Percentiles rank a stretch among this genome's conserved stretches.
These are phyloP conservation scores for Galaxias olidus DNA, from an alignment of 2,797 vertebrate genomes.

Conservation along the genomic window DNA sequence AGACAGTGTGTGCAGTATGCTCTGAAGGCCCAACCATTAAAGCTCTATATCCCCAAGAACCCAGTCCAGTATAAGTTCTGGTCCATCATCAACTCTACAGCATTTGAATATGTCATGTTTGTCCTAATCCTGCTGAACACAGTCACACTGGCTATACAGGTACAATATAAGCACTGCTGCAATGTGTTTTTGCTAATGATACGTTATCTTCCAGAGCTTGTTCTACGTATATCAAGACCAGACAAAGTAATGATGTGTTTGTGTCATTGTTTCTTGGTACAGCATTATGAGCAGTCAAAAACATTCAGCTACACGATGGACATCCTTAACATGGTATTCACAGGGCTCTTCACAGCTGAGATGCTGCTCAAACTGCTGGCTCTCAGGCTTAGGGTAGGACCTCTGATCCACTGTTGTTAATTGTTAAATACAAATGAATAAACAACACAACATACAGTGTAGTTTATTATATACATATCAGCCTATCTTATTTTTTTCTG, in stretches of 20 bases:
- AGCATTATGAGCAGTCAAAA: constrained; percentile 96
- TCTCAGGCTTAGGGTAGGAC: constrained; percentile 91
- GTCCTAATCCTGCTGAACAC: constrained; percentile 94
- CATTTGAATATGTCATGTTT: constrained; percentile 95
- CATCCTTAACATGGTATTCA: constrained; percentile 98
- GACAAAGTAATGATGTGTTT: too few relatives aligned
- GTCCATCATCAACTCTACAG: constrained; percentile 90
- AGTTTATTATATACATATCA: too few relatives aligned
- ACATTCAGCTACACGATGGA: constrained; percentile 94
- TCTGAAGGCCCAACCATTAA: constrained; percentile 89
- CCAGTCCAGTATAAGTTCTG: constrained; percentile 89
- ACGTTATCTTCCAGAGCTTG: too few relatives aligned
- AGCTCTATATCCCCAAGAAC: constrained; percentile 92
- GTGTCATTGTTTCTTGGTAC: too few relatives aligned
- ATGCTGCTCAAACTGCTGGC: constrained; percentile 97
- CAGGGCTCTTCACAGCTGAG: constrained; percentile 93
- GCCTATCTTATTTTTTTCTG: constrained; percentile 34
- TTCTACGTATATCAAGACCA: too few relatives aligned
- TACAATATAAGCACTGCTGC: too few relatives aligned
- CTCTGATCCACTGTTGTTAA: too few relatives aligned
- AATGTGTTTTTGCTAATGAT: too few relatives aligned
- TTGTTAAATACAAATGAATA: too few relatives aligned
- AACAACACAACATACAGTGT: too few relatives aligned
- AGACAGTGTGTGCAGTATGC: constrained; percentile 92
- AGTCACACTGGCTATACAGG: constrained; percentile 90